Base-by-base conservation (phyloP, 2,888 invertebrate genomes). In the Tanytarsus gracilentus region DNA sequence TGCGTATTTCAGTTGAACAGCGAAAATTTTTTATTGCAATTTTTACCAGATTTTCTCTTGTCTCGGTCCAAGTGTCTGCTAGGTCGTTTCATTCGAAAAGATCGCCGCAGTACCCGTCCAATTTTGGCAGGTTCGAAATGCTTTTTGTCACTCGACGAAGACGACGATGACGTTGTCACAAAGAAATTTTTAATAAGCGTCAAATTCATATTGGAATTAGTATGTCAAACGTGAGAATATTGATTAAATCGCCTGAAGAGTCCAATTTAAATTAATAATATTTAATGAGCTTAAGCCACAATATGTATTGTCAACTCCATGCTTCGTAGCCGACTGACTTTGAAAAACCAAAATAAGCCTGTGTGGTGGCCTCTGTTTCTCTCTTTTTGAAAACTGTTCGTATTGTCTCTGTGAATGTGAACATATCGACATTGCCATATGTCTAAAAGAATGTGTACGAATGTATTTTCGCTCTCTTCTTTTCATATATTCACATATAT, bases 1-100 rank as follows among this genome's bases (percentile, higher is more conserved):
- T 55, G 26, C 21, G 33, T 23, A 51, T 51, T 51, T 51, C 51
- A 30, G 6, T 6, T 30, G 30, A 30, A 30, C 16, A 14, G 16
- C 26, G 29, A 61, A 52, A 59, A n/a, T n/a, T n/a, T n/a, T n/a
- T n/a, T n/a, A n/a, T n/a, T n/a, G n/a, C n/a, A n/a, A n/a, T n/a
- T n/a, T 39, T 83, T 80, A 87, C 86, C 86, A 73, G 86, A 86
- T 76, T 87, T 87, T 69, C 86, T 74, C 72, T 86, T 87, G 72
- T 86, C 86, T 64, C 80, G 80, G 64, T n/a, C n/a, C n/a, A 84
- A 80, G 61, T 71, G 69, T 44, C 84, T 78, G 26, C 85, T 84
- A 67, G 85, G 75, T 62, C 86, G 78, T 72, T 85, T 86, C 39
- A 86, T 84, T 63, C 86, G 76, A 66, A 86, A 72, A 26, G 86